phyloP scores from a whole-genome alignment of 2,113 vertebrate species.

The Gymnocephalus cernua region DNA sequence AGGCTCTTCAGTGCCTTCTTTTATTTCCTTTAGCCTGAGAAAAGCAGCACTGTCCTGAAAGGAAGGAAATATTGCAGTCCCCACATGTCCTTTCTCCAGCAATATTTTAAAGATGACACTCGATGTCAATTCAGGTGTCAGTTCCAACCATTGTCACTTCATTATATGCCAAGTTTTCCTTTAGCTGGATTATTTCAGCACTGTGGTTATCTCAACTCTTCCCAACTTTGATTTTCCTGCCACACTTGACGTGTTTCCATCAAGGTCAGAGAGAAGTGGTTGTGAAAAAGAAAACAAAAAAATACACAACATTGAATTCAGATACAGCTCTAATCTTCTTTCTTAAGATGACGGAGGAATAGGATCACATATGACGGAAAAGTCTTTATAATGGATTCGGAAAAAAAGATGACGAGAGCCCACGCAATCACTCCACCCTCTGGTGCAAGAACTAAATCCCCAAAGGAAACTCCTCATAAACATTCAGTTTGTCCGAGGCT shows the following conservation, averaged over 20 bases:
- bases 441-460: conserved; percentile 80
- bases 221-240: conserved; percentile 7
- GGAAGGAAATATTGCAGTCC: conserved; percentile 37
- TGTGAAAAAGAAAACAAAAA: conserved; percentile 7
- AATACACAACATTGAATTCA: conserved; percentile 41
- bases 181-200: conserved; percentile 37
- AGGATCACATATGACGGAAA: conserved; percentile 70
- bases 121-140: conserved; percentile 56
- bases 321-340: conserved; percentile 68
- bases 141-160: conserved; percentile 29
- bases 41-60: conserved; percentile 47
- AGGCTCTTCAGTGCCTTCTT: conserved; percentile 45
- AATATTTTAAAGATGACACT: conserved; percentile 50
- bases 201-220: background rate
- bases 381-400: conserved; percentile 72
- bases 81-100: conserved; percentile 21
- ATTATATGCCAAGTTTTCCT: conserved; percentile 44
- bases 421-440: conserved; percentile 78
- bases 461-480: conserved; percentile 79
- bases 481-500: conserved; percentile 77
- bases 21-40: conserved; percentile 50
- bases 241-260: conserved; percentile 40
- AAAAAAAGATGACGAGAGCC: conserved; percentile 75
- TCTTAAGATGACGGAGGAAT: conserved; percentile 64
- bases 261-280: conserved; percentile 60